Evolutionary conservation across 1,140 invertebrate genomes (phyloP), one percentile per base, ranked within the genome.

Genomic region (Macrotrachela quadricornifera): DNA sequence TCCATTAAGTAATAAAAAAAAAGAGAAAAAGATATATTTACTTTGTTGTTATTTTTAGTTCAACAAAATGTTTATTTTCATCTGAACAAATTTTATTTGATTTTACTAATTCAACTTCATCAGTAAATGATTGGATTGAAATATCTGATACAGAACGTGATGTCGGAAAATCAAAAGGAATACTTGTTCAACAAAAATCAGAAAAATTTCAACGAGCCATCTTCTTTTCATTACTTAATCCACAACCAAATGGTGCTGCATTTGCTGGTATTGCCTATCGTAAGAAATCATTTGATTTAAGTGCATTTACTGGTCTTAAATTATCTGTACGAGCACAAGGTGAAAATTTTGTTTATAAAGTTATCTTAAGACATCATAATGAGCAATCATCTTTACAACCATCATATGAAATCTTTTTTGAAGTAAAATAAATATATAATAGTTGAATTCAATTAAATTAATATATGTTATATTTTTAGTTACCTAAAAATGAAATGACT

Each of bases 171-270:
- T 79, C 78, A 0, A 80, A 79, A 65, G 77, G 76, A 1, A 60
- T 66, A 1, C 59, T 80, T 11, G 68, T 71, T 6, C 57, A 79
- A 18, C 74, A 78, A 60, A 78, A 76, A 59, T 75, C 73, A 6
- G 64, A 70, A 56, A 53, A 69, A 36, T 78, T 76, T 55, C 76
- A 78, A 63, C 64, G 75, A 59, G 78, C 74, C 0, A 66, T 80
- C 59, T 75, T 80, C 54, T 80, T 80, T 57, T 74, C 75, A 6
- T 58, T 80, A 14, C 61, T 80, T 8, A 79, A 79, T 62, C 78
- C 79, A 9, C 78, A 80, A 63, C 67, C 73, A 10, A 79, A 80
- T 57, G 78, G 78, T 1, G 79, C 79, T 37, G 76, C 77, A 9
- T 80, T 80, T 63, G 78, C 78, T 42, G 78, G 78, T 11, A 69